Base-by-base conservation (phyloP, 2,888 invertebrate species). In the Limulus polyphemus region DNA sequence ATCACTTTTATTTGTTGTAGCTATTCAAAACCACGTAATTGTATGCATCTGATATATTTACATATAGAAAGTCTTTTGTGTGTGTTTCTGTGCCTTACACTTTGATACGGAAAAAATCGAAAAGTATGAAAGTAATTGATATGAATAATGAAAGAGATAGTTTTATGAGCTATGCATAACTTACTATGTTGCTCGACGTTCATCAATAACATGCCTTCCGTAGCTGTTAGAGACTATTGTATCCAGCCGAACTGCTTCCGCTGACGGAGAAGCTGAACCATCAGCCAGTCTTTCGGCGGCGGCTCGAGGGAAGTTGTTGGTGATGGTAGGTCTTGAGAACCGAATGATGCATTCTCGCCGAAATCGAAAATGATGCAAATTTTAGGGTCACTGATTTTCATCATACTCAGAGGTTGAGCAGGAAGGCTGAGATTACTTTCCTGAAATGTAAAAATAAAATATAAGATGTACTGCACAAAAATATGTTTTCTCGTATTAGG, bases 341-440 rank as follows among this genome's bases (percentile, higher is more conserved):
- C 63, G 48, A 63, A 65, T 10, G 63, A 55, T 3, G 61, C 63
- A 32, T 65, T 65, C 49, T 65, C 65, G n/a, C 65, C 59, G 56
- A 65, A 65, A 55, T 65, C 65, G 47, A 65, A 63, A 60, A 65
- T 55, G 56, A 65, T 65, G 60, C 65, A 65, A 13, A 63, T 62
- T 50, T 65, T 65, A 9, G 63, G 61, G 47, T 65, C 65, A 10
- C 62, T 52, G 5, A 65, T 62, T 49, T 65, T 63, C 61, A 65
- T 56, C 14, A 58, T 61, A 56, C 62, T 65, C 65, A 65, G 61
- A 49, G 63, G 60, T 60, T 65, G 59, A n/a, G 46, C 54, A 14
- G 32, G 32, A 7, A 32, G 32, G 1, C 32, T 32, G 7, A 32
- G 32, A 7, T 54, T 54, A n/a, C 14, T 32, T n/a, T 54, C 14